These are phyloP conservation scores for Gracilinanus agilis DNA, from an alignment of 2,113 vertebrate genomes.

Conservation along the genomic window DNA sequence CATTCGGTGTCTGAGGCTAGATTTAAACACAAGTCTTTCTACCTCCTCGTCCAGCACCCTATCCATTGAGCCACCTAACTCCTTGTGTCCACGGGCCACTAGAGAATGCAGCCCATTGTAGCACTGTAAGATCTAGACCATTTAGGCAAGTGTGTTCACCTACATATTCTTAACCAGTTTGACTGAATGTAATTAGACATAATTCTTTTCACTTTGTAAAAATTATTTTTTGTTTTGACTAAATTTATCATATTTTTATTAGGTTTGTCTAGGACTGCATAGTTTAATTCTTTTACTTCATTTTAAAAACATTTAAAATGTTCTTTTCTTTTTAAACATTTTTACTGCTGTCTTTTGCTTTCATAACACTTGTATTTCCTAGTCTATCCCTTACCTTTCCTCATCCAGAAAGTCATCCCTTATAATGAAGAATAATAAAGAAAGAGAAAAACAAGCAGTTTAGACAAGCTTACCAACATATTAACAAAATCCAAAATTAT, in stretches of 20 bases:
- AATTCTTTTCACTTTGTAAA: neutral
- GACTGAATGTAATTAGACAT: neutral
- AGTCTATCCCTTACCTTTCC: neutral
- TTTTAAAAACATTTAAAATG: neutral
- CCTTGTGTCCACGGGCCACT: neutral
- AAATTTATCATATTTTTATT: neutral
- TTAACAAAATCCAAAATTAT: neutral
- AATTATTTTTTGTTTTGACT: neutral
- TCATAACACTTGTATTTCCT: neutral
- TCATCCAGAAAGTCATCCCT: neutral
- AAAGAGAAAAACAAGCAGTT: neutral
- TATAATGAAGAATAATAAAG: neutral
- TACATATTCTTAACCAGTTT: neutral
- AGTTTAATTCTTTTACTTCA: neutral
- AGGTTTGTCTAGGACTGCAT: neutral
- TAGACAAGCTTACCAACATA: neutral
- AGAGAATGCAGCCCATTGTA: neutral
- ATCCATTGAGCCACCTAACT: neutral
- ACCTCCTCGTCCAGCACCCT: neutral
- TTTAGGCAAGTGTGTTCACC: neutral
- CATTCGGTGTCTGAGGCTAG: neutral
- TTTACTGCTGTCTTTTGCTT: neutral
- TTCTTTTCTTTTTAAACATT: neutral
- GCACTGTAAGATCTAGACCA: neutral
- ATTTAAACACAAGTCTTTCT: neutral